Evolutionary conservation across 2,888 invertebrate genomes (phyloP).

Genomic region (Conchocele bisecta): DNA sequence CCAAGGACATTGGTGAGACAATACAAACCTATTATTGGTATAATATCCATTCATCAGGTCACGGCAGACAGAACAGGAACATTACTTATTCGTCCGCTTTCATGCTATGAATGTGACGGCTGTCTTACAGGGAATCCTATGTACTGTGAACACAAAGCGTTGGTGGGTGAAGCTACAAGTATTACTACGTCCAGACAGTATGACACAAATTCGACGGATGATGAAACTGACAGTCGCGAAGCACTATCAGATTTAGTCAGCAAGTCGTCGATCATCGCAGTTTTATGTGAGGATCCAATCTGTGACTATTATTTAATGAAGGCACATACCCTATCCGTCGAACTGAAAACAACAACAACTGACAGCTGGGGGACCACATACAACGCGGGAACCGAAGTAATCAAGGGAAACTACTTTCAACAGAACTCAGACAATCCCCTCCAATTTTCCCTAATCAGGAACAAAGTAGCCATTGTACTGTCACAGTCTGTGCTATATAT

Average conservation of each 20-base stretch:
- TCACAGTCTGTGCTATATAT: neutral
- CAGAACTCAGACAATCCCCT: neutral
- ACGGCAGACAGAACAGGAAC: neutral
- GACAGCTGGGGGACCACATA: neutral
- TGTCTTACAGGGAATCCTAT: neutral
- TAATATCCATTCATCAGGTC: neutral
- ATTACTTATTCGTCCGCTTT: neutral
- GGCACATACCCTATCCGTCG: neutral
- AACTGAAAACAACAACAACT: neutral
- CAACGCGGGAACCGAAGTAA: neutral
- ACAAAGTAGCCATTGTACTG: neutral
- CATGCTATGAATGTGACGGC: constrained; percentile 1
- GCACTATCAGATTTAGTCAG: neutral
- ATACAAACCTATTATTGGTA: neutral
- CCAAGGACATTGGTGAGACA: neutral
- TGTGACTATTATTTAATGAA: neutral
- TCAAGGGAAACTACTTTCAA: neutral
- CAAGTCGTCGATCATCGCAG: neutral
- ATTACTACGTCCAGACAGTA: too few relatives aligned
- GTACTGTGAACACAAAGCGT: too few relatives aligned
- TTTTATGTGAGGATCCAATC: neutral
- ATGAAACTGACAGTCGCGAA: neutral
- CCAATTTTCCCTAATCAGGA: neutral
- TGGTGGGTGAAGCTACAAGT: too few relatives aligned
- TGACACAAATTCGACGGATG: neutral